A percentile compares a stretch with the other conserved stretches of the same genome.
phyloP scores from a whole-genome alignment of 2,113 vertebrate species.

The Brienomyrus longianalis region DNA sequence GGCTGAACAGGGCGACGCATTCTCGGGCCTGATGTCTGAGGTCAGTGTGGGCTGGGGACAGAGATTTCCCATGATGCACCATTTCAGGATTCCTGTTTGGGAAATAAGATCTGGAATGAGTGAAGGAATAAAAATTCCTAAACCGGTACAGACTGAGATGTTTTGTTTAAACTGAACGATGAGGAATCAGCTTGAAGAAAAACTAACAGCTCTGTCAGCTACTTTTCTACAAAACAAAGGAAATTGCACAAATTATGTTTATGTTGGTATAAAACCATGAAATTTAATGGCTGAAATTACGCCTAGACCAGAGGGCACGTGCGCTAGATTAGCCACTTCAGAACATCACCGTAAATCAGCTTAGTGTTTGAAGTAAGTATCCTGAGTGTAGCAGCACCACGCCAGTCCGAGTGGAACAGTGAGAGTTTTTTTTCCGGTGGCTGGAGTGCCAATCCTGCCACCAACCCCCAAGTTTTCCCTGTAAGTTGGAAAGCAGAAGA shows the following conservation, averaged over 20 bases:
- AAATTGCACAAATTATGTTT: background rate
- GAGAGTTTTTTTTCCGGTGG: too few relatives aligned
- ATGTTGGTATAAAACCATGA: too few relatives aligned
- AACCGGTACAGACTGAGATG: background rate
- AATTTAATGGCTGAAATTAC: too few relatives aligned
- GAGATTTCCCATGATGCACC: background rate
- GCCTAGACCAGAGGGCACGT: too few relatives aligned
- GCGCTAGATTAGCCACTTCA: too few relatives aligned
- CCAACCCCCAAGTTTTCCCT: too few relatives aligned
- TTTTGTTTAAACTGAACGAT: background rate
- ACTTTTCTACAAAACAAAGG: background rate
- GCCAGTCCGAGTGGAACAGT: too few relatives aligned
- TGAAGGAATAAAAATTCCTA: background rate
- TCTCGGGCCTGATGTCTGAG: background rate
- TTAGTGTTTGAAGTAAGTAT: too few relatives aligned
- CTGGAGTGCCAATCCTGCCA: too few relatives aligned
- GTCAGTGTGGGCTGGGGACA: background rate
- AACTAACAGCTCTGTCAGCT: background rate
- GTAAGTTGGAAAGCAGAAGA: too few relatives aligned
- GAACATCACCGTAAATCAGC: too few relatives aligned
- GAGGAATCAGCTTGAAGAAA: background rate
- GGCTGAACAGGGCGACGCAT: background rate
- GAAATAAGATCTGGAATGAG: background rate
- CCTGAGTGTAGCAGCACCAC: too few relatives aligned
- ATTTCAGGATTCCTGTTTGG: background rate